phyloP scores from a whole-genome alignment of 2,797 vertebrate genomes.

The Cirrhinus molitorella region DNA sequence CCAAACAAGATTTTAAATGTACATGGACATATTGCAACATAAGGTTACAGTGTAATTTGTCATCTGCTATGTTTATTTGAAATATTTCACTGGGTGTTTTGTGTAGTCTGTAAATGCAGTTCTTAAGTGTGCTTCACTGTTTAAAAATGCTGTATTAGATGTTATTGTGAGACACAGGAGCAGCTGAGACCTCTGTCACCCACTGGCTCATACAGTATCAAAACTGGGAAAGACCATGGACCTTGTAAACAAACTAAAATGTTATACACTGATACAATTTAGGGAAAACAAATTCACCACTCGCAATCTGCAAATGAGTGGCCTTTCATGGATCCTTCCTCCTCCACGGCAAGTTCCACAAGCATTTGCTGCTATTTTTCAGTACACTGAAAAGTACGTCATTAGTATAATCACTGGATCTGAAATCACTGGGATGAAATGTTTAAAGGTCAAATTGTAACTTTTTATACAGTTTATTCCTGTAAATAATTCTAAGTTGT shows the following conservation, averaged over 20 bases:
- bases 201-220: not conserved
- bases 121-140: constrained; percentile 20
- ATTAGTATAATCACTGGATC: constrained; percentile 37
- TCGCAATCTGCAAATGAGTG: not conserved
- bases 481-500: constrained; percentile 15
- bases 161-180: constrained; percentile 1
- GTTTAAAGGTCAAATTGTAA: not conserved
- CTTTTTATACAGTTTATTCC: not conserved
- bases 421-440: constrained; percentile 10
- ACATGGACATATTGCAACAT: constrained; percentile 19
- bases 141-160: constrained; percentile 18
- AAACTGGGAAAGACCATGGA: not conserved
- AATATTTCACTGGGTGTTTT: constrained; percentile 25
- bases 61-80: constrained; percentile 14
- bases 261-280: not conserved
- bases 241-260: not conserved
- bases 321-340: constrained; percentile 12
- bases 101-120: not conserved
- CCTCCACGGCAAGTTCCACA: not conserved
- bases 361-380: constrained; percentile 26
- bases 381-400: not conserved
- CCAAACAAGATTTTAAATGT: constrained; percentile 45
- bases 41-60: constrained; percentile 17
- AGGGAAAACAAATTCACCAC: not conserved
- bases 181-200: constrained; percentile 15